Percentiles rank a stretch among this genome's conserved stretches.
Conservation (phyloP, 1,140 invertebrate genomes). For the honey bee (Apis mellifera) region Amel_HAv3.1 CM009939.2:9393501-9394000, state of each 20-base stretch:
- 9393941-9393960: neutral
- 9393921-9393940: constrained; percentile 19
- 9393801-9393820: neutral
- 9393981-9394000: neutral
- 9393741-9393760: neutral
- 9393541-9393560: neutral
- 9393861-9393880: constrained; percentile 20
- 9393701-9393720: neutral
- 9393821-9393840: neutral
- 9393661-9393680: neutral
- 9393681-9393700: neutral
- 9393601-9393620: neutral
- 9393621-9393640: too few relatives aligned
- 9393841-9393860: neutral
- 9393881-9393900: constrained; percentile 33
- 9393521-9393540: neutral
- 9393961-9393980: neutral
- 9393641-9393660: neutral
- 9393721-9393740: neutral
- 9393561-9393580: neutral
- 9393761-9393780: neutral
- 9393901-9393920: constrained; percentile 36
- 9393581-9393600: neutral
- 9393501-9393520: neutral
- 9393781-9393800: constrained; percentile 3